Evolutionary conservation across 2,888 invertebrate genomes (phyloP), one percentile per base, ranked within the genome.

Genomic region (Frankliniella fusca): DNA sequence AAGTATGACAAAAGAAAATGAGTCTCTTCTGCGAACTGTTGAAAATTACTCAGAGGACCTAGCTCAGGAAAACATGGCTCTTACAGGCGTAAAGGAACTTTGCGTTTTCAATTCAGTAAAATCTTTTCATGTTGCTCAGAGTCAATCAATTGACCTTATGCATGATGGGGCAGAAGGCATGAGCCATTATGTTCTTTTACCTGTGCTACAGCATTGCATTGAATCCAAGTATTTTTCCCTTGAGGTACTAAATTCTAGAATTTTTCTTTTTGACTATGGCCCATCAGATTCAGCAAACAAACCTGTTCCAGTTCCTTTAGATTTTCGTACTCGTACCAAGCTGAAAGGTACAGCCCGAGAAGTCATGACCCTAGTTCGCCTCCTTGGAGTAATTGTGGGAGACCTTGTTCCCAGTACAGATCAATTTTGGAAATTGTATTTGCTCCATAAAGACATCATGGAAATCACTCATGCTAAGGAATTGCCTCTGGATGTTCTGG

Each of bases 161-260:
- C 85, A 85, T 81, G 84, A 84, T 80, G 27, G 83, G 11, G 80
- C 84, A 48, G 84, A 84, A 82, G 84, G 84, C 8, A 81, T 84
- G 15, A 81, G 83, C 48, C 80, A 81, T 65, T 83, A 81, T 65
- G 84, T 85, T 54, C 82, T 85, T 79, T 82, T 80, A 27, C 81
- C 81, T 23, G 83, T 84, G 28, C 82, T 83, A 15, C 80, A 82
- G n/a, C 81, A 83, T 83, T 83, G 82, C 20, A 54, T 83, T 79
- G 65, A 80, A 18, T 54, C 80, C 79, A 61, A 82, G 81, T 70
- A 83, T 20, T 54, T 82, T 28, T 48, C 80, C 23, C 50, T 85
- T 48, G 83, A 84, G 9, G 12, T 50, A 11, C 50, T 50, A 12
- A 50, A 50, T 50, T 50, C 50, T 11, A 50, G 50, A 12, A 9